Evolutionary conservation across 2,113 vertebrate genomes (phyloP).

Genomic region (Acrocephalus kingi): DNA sequence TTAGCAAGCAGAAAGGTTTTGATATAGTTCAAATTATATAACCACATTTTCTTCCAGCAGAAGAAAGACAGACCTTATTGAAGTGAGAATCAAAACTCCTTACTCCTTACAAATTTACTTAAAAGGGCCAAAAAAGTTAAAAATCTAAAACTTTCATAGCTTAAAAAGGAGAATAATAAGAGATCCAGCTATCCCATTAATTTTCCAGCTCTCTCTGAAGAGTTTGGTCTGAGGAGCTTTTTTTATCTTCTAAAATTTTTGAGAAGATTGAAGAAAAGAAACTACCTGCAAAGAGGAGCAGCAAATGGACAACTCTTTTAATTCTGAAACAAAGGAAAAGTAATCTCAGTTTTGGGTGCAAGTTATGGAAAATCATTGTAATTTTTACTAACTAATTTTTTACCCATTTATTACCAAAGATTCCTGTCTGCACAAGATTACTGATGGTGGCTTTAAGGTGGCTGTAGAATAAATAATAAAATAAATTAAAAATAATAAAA

Average conservation of each 20-base stretch:
- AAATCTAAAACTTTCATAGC: background rate
- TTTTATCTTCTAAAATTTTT: background rate
- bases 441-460: background rate
- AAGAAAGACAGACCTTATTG: background rate
- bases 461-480: background rate
- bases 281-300: background rate
- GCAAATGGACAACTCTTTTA: background rate
- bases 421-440: background rate
- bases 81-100: conserved; percentile 31
- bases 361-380: background rate
- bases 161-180: background rate
- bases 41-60: background rate
- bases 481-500: no score
- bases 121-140: conserved; percentile 7
- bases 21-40: background rate
- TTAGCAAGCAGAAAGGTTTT: background rate
- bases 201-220: background rate
- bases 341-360: background rate
- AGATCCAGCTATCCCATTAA: background rate
- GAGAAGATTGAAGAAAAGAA: background rate
- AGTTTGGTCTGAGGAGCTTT: background rate
- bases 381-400: background rate
- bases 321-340: background rate
- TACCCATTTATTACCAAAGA: background rate
- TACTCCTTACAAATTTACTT: background rate